Evolutionary conservation across 1,140 invertebrate species (phyloP), one percentile per base, ranked within the genome.

Genomic region (Apis laboriosa): DNA sequence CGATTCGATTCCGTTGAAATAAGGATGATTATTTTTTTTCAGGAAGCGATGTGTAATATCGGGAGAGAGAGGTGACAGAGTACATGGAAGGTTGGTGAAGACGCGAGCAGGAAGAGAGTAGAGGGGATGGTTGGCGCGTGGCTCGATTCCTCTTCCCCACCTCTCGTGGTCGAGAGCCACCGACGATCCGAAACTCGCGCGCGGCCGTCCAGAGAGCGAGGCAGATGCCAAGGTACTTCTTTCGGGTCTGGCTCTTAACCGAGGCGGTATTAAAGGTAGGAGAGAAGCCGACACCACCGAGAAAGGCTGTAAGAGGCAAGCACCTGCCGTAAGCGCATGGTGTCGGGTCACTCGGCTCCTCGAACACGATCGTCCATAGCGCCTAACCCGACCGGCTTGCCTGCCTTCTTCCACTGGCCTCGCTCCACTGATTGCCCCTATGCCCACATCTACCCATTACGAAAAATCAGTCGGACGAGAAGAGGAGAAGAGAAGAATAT

Each of bases 41-140:
- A 43, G 34, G 34, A 43, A 43, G 34, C 34, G 34, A 43, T 7
- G 34, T 43, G 34, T 43, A 43, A 43, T 43, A 43, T 43, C 34
- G 34, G 34, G 4, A 7, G 34, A 43, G 34, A 43, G 34, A 43
- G 4, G 34, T 43, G 34, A 9, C 11, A 21, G 64, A 17, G 1
- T 17, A 15, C 43, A 51, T 49, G 51, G 84, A 81, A 66, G 49
- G 68, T 77, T 21, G 60, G 64, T 24, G 61, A 79, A 78, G 72
- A 81, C 21, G 13, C 15, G 24, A n/a, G 51, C 74, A 61, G 64
- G 79, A 86, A 83, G 71, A 58, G 61, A 68, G 72, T 76, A 78
- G 87, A 72, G 88, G 88, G 88, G 88, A 87, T 89, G 34, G 83
- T 89, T 89, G 88, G 88, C 88, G 88, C 88, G 88, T 89, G 88